Evolutionary conservation across 2,888 invertebrate genomes (phyloP).

Genomic region (Apamea epomidion): DNA sequence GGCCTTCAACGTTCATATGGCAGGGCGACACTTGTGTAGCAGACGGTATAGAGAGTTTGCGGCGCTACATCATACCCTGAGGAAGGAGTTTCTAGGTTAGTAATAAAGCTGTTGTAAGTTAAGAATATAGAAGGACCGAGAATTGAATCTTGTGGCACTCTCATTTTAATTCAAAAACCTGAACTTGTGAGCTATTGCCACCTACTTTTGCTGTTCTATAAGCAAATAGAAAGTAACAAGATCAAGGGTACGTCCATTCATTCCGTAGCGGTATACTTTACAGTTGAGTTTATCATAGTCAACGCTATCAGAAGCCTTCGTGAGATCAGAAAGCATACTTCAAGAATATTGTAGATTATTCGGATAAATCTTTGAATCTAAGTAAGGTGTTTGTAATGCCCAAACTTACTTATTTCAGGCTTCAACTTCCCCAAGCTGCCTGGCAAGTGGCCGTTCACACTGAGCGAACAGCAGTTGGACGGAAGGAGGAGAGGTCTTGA

Average conservation of each 20-base stretch:
- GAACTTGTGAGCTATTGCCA: neutral
- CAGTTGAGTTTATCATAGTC: neutral
- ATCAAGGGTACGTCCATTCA: no score
- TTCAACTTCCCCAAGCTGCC: slow-evolving; percentile 99
- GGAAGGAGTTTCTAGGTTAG: slow-evolving; percentile 97
- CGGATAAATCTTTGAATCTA: neutral
- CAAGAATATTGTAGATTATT: neutral
- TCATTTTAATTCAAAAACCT: neutral
- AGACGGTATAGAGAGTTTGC: slow-evolving; percentile 98
- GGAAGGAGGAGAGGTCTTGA: slow-evolving; percentile 98
- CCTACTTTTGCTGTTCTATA: neutral
- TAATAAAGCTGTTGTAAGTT: neutral
- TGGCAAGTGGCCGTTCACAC: slow-evolving; percentile 99
- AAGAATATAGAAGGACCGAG: neutral
- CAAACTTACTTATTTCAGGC: slow-evolving; percentile 81
- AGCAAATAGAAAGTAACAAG: neutral
- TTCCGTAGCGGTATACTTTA: neutral
- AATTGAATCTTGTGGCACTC: slow-evolving; percentile 8
- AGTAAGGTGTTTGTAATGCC: neutral
- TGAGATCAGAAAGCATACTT: neutral
- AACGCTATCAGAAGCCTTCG: neutral
- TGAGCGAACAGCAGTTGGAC: slow-evolving; percentile 99
- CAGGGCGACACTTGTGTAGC: slow-evolving; percentile 99
- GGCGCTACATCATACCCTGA: slow-evolving; percentile 95
- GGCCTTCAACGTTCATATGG: slow-evolving; percentile 99